phyloP scores from a whole-genome alignment of 2,888 invertebrate species.

The Odontocolon sp. region DNA sequence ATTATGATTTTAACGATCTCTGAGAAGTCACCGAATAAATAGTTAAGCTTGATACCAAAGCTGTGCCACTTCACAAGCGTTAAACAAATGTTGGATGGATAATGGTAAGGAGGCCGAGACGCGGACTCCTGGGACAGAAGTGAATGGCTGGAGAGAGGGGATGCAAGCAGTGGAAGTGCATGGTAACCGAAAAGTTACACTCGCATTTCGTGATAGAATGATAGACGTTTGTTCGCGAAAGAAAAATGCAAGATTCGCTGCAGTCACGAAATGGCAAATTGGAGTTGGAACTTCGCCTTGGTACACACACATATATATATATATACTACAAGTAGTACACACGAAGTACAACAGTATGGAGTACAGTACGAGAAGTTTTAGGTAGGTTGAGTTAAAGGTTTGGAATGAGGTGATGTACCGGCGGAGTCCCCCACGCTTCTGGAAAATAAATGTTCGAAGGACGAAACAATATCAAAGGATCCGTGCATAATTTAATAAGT shows the following conservation, averaged over 20 bases:
- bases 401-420: conserved; percentile 57
- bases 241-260: conserved; percentile 81
- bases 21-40: too few species aligned
- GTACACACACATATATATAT: conserved; percentile 1
- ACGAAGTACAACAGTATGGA: conserved; percentile 6
- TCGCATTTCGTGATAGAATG: conserved; percentile 79
- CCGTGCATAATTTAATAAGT: too few species aligned
- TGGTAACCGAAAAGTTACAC: conserved; percentile 73
- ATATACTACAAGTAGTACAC: background rate
- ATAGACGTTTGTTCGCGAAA: conserved; percentile 81
- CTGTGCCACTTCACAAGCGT: too few species aligned
- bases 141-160: conserved; percentile 23
- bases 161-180: conserved; percentile 12
- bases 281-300: conserved; percentile 79
- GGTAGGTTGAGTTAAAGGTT: conserved; percentile 77
- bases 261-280: conserved; percentile 81
- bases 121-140: conserved; percentile 12
- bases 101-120: conserved; percentile 37
- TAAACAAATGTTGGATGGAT: too few species aligned
- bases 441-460: background rate
- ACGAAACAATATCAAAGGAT: too few species aligned
- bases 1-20: too few species aligned
- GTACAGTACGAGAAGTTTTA: conserved; percentile 67
- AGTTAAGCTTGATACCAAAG: too few species aligned
- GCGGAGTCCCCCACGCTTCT: conserved; percentile 3